Evolutionary conservation across 1,140 invertebrate genomes (phyloP).

Genomic region (Orchestia grillus): DNA sequence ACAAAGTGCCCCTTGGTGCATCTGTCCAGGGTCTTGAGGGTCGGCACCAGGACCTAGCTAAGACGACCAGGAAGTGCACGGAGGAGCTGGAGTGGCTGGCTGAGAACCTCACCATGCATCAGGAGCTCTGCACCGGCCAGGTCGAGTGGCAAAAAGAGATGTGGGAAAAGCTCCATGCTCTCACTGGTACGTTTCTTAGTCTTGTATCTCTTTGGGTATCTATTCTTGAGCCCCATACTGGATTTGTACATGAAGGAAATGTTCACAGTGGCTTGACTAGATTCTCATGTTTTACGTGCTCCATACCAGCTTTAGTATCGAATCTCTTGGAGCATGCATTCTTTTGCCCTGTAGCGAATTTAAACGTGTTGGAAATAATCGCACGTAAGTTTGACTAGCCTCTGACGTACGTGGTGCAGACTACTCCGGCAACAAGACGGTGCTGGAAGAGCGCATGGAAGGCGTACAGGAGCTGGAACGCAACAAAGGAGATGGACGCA

Average conservation of each 20-base stretch:
- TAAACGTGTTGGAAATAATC: too few relatives aligned
- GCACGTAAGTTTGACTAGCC: not conserved
- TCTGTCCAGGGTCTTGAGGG: slow-evolving; percentile 76
- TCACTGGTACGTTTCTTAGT: slow-evolving; percentile 72
- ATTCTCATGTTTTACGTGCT: too few relatives aligned
- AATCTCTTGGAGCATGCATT: too few relatives aligned
- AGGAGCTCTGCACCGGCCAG: slow-evolving; percentile 85
- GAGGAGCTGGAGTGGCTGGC: slow-evolving; percentile 80
- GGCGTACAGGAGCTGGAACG: slow-evolving; percentile 61
- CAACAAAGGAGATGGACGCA: slow-evolving; percentile 63
- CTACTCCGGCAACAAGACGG: slow-evolving; percentile 79
- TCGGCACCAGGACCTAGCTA: slow-evolving; percentile 74
- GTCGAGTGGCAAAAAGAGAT: slow-evolving; percentile 90
- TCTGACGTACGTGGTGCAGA: slow-evolving; percentile 73
- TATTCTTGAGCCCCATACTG: not conserved
- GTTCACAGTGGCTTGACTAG: not conserved
- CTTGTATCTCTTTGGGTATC: not conserved
- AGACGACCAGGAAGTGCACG: slow-evolving; percentile 63
- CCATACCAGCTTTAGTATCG: too few relatives aligned
- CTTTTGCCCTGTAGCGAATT: too few relatives aligned
- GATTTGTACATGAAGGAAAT: not conserved
- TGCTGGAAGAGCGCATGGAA: slow-evolving; percentile 64
- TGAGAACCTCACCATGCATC: slow-evolving; percentile 86
- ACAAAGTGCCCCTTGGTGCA: slow-evolving; percentile 81
- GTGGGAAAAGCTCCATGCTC: slow-evolving; percentile 84